Percentiles rank a stretch among this genome's conserved stretches.
These are phyloP conservation scores for Pachyuromys duprasi DNA, from an alignment of 2,797 vertebrate genomes.

Conservation along the genomic window DNA sequence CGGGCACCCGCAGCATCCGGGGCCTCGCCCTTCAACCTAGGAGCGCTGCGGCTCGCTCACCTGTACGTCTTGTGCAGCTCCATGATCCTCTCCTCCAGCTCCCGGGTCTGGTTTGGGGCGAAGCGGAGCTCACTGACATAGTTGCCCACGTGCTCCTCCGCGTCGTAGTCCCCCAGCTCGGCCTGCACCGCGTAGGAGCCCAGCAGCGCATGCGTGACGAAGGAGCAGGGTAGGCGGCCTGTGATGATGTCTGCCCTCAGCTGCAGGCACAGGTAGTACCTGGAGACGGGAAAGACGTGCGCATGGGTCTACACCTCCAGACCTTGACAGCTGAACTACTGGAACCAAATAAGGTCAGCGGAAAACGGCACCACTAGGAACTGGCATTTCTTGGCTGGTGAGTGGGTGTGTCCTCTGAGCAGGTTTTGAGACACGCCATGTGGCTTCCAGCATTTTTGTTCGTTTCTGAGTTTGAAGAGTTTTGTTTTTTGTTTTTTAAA, in stretches of 20 bases:
- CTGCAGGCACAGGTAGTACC: constrained; percentile 99
- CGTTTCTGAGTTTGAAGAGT: constrained; percentile 13
- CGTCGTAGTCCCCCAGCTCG: constrained; percentile 95
- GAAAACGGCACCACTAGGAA: background rate
- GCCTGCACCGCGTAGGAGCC: constrained; percentile 98
- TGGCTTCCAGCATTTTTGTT: constrained; percentile 35
- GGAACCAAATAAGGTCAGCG: background rate
- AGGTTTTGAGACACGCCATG: background rate
- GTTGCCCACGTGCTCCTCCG: constrained; percentile 94
- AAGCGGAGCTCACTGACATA: constrained; percentile 96
- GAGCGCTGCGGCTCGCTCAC: too few relatives aligned
- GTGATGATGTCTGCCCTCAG: constrained; percentile 98
- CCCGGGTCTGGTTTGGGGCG: constrained; percentile 96
- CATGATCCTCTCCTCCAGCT: constrained; percentile 98
- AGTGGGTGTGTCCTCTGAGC: background rate
- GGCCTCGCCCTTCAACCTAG: background rate
- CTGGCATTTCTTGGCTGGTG: background rate
- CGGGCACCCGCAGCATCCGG: background rate
- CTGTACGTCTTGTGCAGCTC: constrained; percentile 97
- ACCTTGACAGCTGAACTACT: background rate
- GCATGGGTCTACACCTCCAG: background rate
- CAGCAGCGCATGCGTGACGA: constrained; percentile 97
- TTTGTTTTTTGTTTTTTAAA: constrained; percentile 15
- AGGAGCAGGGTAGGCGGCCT: constrained; percentile 96
- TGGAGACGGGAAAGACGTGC: constrained; percentile 81